Conservation (phyloP, 2,797 vertebrate species). For the Myripristis jacobus region DNA sequence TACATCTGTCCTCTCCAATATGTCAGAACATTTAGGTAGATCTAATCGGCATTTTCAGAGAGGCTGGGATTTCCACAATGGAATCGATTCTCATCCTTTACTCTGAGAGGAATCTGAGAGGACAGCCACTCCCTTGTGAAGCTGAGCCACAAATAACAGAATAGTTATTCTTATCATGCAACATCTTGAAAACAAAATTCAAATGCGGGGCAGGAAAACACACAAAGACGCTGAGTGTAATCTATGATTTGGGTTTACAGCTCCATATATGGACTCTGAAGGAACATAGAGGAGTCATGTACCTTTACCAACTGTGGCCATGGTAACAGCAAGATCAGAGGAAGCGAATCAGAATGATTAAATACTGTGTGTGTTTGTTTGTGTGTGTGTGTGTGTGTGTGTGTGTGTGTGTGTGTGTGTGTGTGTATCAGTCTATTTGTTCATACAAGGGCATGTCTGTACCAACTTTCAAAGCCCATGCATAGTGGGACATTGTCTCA, state of each 20-base stretch:
- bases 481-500: conserved; percentile 37
- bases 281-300: conserved; percentile 67
- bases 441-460: conserved; percentile 54
- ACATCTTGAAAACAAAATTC: conserved; percentile 10
- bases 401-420: conserved; percentile 29
- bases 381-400: conserved; percentile 29
- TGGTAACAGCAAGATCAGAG: conserved; percentile 80
- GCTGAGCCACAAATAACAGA: conserved; percentile 34
- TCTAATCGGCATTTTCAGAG: conserved; percentile 61
- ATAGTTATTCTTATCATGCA: conserved; percentile 11
- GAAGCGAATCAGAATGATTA: conserved; percentile 73
- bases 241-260: conserved; percentile 18
- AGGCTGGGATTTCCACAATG: conserved; percentile 8
- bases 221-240: conserved; percentile 16
- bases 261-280: conserved; percentile 52
- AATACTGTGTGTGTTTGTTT: conserved; percentile 41
- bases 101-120: conserved; percentile 56
- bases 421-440: conserved; percentile 35
- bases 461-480: conserved; percentile 46
- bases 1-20: conserved; percentile 60
- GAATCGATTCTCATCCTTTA: conserved; percentile 48
- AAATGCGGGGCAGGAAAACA: conserved; percentile 16
- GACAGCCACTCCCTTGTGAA: conserved; percentile 63
- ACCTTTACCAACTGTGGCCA: conserved; percentile 81
- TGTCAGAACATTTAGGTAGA: conserved; percentile 47